phyloP scores from a whole-genome alignment of 2,888 invertebrate genomes.

The Baronia brevicornis region DNA sequence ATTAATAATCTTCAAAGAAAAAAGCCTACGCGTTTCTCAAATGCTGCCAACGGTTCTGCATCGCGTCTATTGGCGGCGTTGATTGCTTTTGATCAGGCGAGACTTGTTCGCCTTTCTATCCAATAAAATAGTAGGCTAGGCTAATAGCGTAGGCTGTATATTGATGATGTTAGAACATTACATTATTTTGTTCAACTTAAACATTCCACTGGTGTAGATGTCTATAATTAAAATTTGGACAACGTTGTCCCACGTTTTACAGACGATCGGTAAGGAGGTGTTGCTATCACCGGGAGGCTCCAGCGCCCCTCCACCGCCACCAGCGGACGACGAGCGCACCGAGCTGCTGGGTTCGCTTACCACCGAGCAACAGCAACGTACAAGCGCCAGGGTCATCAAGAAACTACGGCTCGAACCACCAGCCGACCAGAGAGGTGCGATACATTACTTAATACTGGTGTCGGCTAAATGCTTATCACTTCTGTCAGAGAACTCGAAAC shows the following conservation, averaged over 20 bases:
- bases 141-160: no score
- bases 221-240: no score
- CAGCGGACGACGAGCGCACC: conserved; percentile 40
- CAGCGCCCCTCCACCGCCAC: conserved; percentile 28
- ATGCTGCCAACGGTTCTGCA: no score
- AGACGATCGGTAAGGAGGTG: conserved; percentile 13
- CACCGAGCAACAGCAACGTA: conserved; percentile 77
- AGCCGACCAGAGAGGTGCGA: conserved; percentile 39
- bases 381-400: conserved; percentile 86
- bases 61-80: no score
- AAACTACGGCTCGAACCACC: conserved; percentile 81
- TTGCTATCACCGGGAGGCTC: neutral
- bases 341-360: conserved; percentile 82
- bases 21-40: no score
- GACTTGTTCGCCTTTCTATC: no score
- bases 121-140: no score
- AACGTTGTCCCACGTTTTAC: no score
- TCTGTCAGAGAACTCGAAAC: neutral
- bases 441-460: no score
- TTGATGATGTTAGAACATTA: no score
- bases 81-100: no score
- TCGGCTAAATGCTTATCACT: neutral
- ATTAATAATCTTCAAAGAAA: no score
- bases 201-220: neutral
- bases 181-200: neutral